Evolutionary conservation across 1,140 invertebrate species (phyloP), one percentile per base, ranked within the genome.

Genomic region (Tachypleus tridentatus): DNA sequence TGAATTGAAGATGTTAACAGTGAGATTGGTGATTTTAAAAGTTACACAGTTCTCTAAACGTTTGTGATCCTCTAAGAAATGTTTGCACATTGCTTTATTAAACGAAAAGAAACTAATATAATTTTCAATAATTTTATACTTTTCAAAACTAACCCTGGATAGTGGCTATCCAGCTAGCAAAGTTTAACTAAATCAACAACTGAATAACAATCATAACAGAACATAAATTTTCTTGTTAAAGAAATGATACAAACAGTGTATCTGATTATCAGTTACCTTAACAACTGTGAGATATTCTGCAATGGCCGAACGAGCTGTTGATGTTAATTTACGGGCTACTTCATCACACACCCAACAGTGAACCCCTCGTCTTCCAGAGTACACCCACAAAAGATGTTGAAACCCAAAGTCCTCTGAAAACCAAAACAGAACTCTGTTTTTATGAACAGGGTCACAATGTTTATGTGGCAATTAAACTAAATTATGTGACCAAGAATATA

Each of bases 301-400:
- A 51, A 99, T 80, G 4, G 91, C 87, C 58, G 78, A 72, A 56
- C 84, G 71, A 47, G 75, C 80, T 58, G 81, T 78, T 59, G 82
- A 82, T 63, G 85, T 82, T 5, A 97, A 77, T 70, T 81, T 82
- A 61, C 93, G 79, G 3, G 93, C 94, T 65, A 80, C 79, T 72
- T 87, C 82, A 78, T 98, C 96, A 74, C 89, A 93, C 4, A 98
- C 87, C 96, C 96, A 98, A 76, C 93, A 96, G 85, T 98, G 96
- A 58, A 98, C 85, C 74, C 96, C 96, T 80, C 95, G 83, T 70
- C 96, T 82, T 3, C 96, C 95, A 69, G 94, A 98, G 78, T 95
- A 98, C 7, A 98, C 88, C 94, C 94, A 98, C 47, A 98, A 75
- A n/a, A 95, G 81, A 72, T 94, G 84, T 70, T 91, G 80, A 76